Evolutionary conservation across 2,888 invertebrate genomes (phyloP).

Genomic region (Cephus spinipes): DNA sequence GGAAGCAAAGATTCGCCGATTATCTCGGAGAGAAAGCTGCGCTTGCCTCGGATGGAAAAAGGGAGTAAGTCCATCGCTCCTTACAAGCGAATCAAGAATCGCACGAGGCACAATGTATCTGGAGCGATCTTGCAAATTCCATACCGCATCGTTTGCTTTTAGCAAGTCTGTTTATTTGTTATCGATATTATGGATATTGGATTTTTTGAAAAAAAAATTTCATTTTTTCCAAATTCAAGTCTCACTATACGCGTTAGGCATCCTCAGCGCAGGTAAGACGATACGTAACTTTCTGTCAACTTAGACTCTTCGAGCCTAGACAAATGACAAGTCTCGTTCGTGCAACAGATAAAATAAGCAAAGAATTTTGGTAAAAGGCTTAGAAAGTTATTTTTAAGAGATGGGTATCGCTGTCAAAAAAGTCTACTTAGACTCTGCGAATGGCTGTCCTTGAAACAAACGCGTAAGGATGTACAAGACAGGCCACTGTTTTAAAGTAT

Average conservation of each 20-base stretch:
- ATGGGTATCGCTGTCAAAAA: no score
- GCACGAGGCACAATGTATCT: background rate
- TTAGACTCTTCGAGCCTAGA: background rate
- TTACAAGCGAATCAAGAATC: background rate
- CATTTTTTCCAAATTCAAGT: background rate
- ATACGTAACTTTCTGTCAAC: background rate
- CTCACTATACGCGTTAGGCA: no score
- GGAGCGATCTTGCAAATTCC: no score
- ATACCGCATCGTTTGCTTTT: background rate
- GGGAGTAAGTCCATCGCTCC: background rate
- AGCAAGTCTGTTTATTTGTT: background rate
- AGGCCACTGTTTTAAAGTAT: background rate
- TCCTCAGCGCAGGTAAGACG: background rate
- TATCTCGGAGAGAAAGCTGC: background rate
- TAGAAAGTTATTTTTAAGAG: background rate
- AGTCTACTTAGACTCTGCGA: no score
- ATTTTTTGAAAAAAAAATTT: background rate
- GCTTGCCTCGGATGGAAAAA: background rate
- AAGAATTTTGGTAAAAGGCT: background rate
- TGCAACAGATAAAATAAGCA: background rate
- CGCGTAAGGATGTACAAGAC: background rate
- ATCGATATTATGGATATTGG: background rate
- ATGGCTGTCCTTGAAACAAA: background rate
- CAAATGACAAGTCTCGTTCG: background rate
- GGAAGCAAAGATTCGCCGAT: background rate